phyloP scores from a whole-genome alignment of 2,888 invertebrate species.

The Mylabris sibirica region DNA sequence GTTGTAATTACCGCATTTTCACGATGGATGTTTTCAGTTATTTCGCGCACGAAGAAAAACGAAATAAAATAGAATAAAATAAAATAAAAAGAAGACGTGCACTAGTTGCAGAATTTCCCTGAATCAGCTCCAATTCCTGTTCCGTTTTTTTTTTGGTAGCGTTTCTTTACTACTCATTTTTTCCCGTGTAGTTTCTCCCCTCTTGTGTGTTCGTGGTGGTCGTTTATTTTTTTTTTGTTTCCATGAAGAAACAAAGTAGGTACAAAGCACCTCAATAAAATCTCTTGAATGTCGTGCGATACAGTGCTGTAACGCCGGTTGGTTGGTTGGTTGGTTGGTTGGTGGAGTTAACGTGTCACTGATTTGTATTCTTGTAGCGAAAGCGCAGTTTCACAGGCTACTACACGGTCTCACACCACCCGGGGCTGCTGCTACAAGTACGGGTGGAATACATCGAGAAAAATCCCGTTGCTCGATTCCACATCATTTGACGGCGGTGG shows the following conservation, averaged over 20 bases:
- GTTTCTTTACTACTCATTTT: background rate
- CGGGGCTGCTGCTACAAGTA: background rate
- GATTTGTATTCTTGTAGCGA: slow-evolving; percentile 55
- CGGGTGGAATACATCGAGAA: too few species aligned
- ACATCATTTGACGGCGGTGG: background rate
- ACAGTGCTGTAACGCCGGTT: slow-evolving; percentile 37
- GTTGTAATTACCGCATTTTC: background rate
- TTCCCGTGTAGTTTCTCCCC: background rate
- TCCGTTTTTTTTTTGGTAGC: background rate
- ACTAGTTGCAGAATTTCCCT: background rate
- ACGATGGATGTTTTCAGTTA: background rate
- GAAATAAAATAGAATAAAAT: background rate
- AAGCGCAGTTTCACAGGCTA: slow-evolving; percentile 56
- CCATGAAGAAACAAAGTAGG: slow-evolving; percentile 52
- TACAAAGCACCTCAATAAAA: slow-evolving; percentile 54
- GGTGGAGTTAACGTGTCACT: slow-evolving; percentile 47
- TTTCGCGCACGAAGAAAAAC: background rate
- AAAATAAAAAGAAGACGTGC: background rate
- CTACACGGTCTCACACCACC: slow-evolving; percentile 47
- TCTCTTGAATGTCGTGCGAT: slow-evolving; percentile 51
- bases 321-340: too few species aligned
- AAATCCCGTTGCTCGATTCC: background rate
- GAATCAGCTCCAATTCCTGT: background rate
- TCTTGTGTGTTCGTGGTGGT: slow-evolving; percentile 11
- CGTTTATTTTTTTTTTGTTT: slow-evolving; percentile 34